Evolutionary conservation across 2,113 vertebrate genomes (phyloP).

Genomic region (Orientallactaga bullata): DNA sequence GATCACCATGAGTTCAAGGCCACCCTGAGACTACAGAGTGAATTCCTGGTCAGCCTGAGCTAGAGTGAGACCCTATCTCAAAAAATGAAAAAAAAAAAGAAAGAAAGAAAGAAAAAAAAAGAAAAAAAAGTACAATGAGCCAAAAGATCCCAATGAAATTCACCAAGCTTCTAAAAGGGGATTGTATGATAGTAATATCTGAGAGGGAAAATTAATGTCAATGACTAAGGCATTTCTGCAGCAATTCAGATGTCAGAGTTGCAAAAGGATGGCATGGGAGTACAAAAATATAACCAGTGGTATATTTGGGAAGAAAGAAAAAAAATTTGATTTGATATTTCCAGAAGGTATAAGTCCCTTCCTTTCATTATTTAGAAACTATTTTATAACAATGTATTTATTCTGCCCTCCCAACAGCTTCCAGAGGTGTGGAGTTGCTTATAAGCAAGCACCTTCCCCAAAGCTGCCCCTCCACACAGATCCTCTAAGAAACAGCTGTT

Average conservation of each 20-base stretch:
- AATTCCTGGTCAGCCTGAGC: too few species aligned
- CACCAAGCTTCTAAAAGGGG: conserved; percentile 39
- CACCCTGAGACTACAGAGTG: too few species aligned
- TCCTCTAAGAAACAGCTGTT: conserved; percentile 28
- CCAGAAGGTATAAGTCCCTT: not conserved
- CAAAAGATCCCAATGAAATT: conserved; percentile 54
- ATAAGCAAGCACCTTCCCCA: not conserved
- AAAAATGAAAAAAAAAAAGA: too few species aligned
- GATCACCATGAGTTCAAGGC: too few species aligned
- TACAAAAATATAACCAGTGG: conserved; percentile 29
- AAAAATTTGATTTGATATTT: conserved; percentile 25
- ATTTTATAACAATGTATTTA: not conserved
- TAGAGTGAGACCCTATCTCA: too few species aligned
- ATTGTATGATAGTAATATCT: conserved; percentile 6
- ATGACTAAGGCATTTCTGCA: conserved; percentile 55
- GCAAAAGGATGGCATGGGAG: conserved; percentile 13
- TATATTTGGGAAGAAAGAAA: not conserved
- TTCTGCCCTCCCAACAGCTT: not conserved
- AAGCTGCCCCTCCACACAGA: not conserved
- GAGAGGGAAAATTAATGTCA: conserved; percentile 29
- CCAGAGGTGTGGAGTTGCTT: not conserved
- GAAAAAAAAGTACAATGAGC: not conserved
- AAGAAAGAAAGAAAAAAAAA: not conserved
- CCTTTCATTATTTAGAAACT: conserved; percentile 34
- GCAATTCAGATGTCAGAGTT: conserved; percentile 36